Evolutionary conservation across 2,113 vertebrate genomes (phyloP).

Genomic region (Ondatra zibethicus): DNA sequence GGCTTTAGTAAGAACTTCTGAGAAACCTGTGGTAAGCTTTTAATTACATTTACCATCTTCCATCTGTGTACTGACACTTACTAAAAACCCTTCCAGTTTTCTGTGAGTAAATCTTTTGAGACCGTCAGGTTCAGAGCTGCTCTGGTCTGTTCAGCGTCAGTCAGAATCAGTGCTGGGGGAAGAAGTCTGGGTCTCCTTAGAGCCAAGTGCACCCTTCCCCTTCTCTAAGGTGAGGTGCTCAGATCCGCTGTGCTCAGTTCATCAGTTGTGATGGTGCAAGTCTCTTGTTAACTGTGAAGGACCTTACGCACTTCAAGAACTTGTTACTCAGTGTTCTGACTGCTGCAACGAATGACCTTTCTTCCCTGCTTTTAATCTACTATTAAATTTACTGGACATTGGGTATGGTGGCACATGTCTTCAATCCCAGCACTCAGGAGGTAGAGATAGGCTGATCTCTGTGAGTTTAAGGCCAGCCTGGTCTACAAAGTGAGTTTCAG

Average conservation of each 20-base stretch:
- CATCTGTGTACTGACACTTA: background rate
- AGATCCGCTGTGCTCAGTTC: background rate
- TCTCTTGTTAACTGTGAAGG: background rate
- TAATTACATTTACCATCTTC: background rate
- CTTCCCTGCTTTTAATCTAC: background rate
- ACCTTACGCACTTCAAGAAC: background rate
- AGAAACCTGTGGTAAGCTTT: background rate
- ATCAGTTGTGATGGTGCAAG: background rate
- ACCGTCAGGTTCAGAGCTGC: background rate
- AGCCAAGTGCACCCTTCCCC: background rate
- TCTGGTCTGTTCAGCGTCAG: background rate
- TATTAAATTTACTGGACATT: background rate
- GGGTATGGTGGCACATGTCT: background rate
- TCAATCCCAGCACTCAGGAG: background rate
- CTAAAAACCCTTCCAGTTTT: background rate
- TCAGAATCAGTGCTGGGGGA: background rate
- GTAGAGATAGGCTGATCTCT: background rate
- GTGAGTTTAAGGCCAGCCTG: background rate
- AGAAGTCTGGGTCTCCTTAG: background rate
- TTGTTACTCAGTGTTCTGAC: background rate
- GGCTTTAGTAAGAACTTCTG: background rate
- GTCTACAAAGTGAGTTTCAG: background rate
- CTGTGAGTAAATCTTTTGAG: constrained; percentile 1
- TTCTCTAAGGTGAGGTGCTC: background rate
- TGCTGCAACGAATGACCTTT: background rate